Base-by-base conservation (phyloP, 2,113 vertebrate genomes). In the Labeo rohita region DNA sequence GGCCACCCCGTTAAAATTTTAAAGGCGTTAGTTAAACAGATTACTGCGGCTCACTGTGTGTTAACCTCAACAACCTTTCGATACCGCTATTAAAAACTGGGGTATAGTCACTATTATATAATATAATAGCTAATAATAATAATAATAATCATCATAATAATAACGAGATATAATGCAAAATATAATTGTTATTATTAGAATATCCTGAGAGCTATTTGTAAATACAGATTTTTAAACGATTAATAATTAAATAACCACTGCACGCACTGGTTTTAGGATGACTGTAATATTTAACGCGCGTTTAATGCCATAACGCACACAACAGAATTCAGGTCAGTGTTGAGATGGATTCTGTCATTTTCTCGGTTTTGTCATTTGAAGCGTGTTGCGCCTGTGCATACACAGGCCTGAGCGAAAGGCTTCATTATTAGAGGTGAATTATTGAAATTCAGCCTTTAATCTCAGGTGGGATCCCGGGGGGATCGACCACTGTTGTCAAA, bases 361-460 rank as follows among this genome's bases (percentile, higher is more conserved):
- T 56, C 4, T 43, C 36, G 21, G 23, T 54, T 72, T 72, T 23
- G 13, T 28, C n/a, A 3, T 61, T 61, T 74, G 4, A 83, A 83
- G 72, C 34, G 72, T 10, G 13, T 21, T 36, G 56, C 59, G 15
- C 8, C 45, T 36, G 83, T 63, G 45, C 56, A 23, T 8, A 34
- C 10, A 18, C 4, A 34, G 11, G 9, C 47, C 28, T 28, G 34
- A 43, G 66, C 49, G 34, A 72, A 85, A 70, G 90, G 91, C 92
- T 96, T 94, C 93, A 91, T 95, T 83, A 83, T 83, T 93, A 92
- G 91, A 90, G 86, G 70, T 94, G 92, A 93, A 94, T 95, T 95
- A 94, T 96, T 95, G 93, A 96, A 96, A 95, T 95, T 89, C 88
- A 87, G 86, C 89, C 94, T 95, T 94, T 94, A 94, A 94, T 96